A percentile compares a stretch with the other conserved stretches of the same genome.
Conservation (phyloP, 1,140 invertebrate species). For the Drosophila orena region DNA sequence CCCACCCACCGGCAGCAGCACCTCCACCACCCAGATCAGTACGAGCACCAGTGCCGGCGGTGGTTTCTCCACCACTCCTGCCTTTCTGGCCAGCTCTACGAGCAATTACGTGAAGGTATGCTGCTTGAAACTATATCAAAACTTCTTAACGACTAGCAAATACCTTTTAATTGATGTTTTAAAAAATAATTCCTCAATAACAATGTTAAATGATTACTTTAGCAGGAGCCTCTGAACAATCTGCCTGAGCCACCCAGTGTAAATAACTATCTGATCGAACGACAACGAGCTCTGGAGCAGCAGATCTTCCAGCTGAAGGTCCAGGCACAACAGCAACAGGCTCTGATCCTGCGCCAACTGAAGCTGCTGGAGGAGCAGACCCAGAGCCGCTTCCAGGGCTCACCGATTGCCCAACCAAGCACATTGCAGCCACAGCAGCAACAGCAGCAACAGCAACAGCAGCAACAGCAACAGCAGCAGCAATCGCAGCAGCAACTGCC, state of each 20-base stretch:
- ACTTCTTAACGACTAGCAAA: neutral
- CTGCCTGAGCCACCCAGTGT: conserved; percentile 49
- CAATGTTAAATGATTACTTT: neutral
- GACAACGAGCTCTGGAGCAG: conserved; percentile 89
- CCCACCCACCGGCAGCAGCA: conserved; percentile 49
- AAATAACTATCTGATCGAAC: conserved; percentile 86
- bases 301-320: conserved; percentile 87
- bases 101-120: conserved; percentile 64
- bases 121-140: neutral
- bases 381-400: conserved; percentile 75
- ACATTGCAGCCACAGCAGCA: conserved; percentile 62
- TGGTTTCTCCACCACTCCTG: conserved; percentile 63
- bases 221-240: conserved; percentile 51
- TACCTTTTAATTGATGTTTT: neutral
- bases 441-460: conserved; percentile 34
- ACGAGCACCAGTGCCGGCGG: conserved; percentile 31
- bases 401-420: conserved; percentile 71
- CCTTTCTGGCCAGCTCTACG: conserved; percentile 53
- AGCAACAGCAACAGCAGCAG: conserved; percentile 9
- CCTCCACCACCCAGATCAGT: conserved; percentile 51
- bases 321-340: conserved; percentile 89
- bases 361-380: conserved; percentile 87
- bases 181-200: neutral
- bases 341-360: conserved; percentile 88
- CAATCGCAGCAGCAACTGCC: conserved; percentile 27